phyloP scores from a whole-genome alignment of 2,113 vertebrate genomes.

The Reinhardtius hippoglossoides region DNA sequence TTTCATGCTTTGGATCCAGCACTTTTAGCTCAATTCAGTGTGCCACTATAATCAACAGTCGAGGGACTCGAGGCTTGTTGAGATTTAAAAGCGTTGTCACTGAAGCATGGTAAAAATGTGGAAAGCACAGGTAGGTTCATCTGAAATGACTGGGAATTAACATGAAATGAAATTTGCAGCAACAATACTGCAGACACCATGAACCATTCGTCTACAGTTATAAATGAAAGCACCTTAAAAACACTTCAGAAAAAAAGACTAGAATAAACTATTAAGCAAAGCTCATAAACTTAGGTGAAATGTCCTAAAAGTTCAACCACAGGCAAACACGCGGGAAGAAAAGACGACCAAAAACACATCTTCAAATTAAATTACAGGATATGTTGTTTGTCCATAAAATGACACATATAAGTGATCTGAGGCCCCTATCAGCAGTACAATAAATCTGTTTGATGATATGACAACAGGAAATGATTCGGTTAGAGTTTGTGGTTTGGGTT shows the following conservation, averaged over 20 bases:
- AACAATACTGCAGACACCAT: not conserved
- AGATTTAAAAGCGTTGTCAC: not conserved
- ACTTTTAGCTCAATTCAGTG: not conserved
- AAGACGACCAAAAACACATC: not conserved
- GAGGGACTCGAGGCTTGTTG: not conserved
- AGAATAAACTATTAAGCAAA: not conserved
- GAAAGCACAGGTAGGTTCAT: not conserved
- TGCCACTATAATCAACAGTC: too few relatives aligned
- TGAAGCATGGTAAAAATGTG: not conserved
- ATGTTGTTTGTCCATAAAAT: not conserved
- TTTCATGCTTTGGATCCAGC: not conserved
- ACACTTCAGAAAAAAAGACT: not conserved
- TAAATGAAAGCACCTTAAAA: not conserved
- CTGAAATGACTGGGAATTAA: too few relatives aligned
- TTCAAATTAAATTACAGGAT: not conserved
- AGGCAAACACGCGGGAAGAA: not conserved
- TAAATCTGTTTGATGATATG: not conserved
- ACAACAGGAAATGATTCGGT: not conserved
- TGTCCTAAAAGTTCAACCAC: not conserved
- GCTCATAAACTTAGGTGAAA: not conserved
- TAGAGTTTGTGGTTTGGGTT: not conserved
- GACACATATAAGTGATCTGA: not conserved
- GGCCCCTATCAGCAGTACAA: not conserved
- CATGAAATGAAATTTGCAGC: not conserved
- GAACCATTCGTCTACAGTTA: not conserved